phyloP scores from a whole-genome alignment of 2,797 vertebrate species.

The Anabacerthia variegaticeps region DNA sequence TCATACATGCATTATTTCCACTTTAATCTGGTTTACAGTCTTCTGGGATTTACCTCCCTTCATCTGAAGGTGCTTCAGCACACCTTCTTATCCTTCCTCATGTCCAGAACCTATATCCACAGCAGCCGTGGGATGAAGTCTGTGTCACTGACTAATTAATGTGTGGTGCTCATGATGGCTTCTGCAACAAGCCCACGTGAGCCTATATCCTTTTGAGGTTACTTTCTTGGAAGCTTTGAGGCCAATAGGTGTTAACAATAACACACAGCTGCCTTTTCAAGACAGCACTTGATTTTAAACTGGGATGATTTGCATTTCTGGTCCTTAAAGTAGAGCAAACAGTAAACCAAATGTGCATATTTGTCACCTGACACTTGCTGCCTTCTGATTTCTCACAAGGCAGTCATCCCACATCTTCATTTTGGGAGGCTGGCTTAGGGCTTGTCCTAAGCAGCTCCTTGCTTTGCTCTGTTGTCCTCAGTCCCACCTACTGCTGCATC shows the following conservation, averaged over 20 bases:
- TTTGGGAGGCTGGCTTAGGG: background rate
- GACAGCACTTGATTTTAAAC: background rate
- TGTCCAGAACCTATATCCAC: background rate
- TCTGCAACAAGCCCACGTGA: background rate
- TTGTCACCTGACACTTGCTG: background rate
- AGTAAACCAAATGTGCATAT: background rate
- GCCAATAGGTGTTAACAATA: background rate
- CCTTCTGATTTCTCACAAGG: background rate
- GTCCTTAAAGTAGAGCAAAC: background rate
- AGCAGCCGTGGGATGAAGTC: background rate
- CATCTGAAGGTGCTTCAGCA: background rate
- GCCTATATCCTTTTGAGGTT: background rate
- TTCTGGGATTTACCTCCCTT: background rate
- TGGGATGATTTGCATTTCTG: background rate
- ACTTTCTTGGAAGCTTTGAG: background rate
- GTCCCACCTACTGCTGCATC: background rate
- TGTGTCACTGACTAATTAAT: background rate
- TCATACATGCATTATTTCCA: background rate
- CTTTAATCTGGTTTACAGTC: background rate
- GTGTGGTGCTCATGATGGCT: background rate
- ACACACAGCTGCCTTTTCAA: background rate
- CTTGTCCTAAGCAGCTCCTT: background rate
- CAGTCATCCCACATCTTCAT: background rate
- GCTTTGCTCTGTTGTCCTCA: background rate
- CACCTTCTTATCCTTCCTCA: background rate